Evolutionary conservation across 2,797 vertebrate genomes (phyloP).

Genomic region (Poecilia velifera): DNA sequence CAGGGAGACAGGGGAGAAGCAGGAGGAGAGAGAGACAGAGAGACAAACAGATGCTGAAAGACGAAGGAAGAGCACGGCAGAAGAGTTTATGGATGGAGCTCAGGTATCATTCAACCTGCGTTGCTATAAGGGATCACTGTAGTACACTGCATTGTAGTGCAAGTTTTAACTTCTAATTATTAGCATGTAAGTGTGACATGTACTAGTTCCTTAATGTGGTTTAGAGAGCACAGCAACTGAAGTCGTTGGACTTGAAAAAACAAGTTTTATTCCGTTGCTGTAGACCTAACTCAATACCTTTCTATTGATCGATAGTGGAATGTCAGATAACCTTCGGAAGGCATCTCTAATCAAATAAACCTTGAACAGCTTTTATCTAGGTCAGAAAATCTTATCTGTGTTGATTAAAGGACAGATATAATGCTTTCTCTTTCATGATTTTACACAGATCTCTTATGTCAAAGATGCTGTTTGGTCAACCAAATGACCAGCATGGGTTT

Average conservation of each 20-base stretch:
- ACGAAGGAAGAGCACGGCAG: slow-evolving; percentile 12
- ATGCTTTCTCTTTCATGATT: neutral
- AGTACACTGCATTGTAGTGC: neutral
- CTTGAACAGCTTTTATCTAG: neutral
- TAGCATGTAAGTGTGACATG: neutral
- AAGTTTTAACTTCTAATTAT: neutral
- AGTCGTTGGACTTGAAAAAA: neutral
- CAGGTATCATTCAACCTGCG: slow-evolving; percentile 39
- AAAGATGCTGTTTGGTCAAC: neutral
- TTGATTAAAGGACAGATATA: neutral
- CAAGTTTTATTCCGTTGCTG: no score
- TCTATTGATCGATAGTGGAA: neutral
- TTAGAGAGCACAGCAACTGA: neutral
- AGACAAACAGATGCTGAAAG: slow-evolving; percentile 28
- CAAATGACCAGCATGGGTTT: neutral
- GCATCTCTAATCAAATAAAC: neutral
- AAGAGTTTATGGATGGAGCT: slow-evolving; percentile 24
- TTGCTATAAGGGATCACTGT: neutral
- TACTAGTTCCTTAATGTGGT: neutral
- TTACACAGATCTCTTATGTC: neutral
- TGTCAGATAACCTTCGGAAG: neutral
- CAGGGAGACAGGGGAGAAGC: slow-evolving; percentile 12
- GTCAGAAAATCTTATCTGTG: neutral
- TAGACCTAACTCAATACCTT: neutral
- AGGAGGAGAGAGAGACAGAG: neutral